Conservation (phyloP, 2,113 vertebrate genomes). For the Mirounga angustirostris region DNA sequence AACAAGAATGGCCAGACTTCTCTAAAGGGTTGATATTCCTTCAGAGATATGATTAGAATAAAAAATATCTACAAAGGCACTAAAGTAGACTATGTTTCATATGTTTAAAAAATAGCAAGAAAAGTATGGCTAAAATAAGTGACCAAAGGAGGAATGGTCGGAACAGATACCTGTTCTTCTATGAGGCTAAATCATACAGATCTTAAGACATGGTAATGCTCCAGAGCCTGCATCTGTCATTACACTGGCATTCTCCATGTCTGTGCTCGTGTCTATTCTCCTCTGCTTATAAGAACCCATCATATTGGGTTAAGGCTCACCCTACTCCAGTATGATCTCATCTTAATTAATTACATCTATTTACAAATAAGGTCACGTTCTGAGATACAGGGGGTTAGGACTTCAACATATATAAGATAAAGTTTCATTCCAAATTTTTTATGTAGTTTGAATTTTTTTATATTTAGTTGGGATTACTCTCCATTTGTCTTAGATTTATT, state of each 20-base stretch:
- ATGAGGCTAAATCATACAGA: background rate
- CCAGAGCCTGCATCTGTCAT: background rate
- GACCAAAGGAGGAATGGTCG: background rate
- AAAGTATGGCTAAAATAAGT: background rate
- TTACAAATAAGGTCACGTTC: background rate
- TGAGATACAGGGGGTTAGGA: background rate
- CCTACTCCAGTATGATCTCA: background rate
- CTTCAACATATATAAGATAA: background rate
- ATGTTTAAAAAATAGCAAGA: background rate
- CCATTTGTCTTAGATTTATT: background rate
- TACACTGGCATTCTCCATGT: background rate
- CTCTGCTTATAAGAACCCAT: background rate
- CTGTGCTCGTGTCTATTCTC: background rate
- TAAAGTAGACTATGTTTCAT: background rate
- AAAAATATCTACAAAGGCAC: background rate
- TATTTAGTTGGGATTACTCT: background rate
- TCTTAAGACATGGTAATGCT: background rate
- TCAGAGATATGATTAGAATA: background rate
- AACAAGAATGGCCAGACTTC: background rate
- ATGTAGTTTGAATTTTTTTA: background rate
- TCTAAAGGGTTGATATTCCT: background rate
- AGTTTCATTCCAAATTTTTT: background rate
- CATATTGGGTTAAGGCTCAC: background rate
- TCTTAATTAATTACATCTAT: background rate
- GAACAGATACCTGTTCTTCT: background rate